Evolutionary conservation across 2,113 vertebrate species (phyloP).

Genomic region (Zosterops pallidus): DNA sequence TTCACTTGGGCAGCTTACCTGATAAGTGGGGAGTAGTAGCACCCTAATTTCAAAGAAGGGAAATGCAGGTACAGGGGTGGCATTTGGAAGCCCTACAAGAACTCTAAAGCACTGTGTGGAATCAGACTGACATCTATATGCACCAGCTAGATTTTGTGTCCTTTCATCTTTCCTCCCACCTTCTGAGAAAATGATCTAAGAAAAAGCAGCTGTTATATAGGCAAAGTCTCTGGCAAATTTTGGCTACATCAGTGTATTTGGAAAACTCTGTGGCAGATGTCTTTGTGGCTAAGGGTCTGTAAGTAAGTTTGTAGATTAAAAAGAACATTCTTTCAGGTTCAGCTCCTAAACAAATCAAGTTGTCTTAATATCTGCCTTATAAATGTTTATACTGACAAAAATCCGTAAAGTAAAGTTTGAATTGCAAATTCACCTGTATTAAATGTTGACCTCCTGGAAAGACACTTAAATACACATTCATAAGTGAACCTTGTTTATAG

Average conservation of each 20-base stretch:
- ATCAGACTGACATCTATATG: not conserved
- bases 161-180: not conserved
- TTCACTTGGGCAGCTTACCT: not conserved
- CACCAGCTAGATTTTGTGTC: not conserved
- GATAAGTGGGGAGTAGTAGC: not conserved
- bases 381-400: conserved; percentile 25
- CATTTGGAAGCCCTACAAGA: not conserved
- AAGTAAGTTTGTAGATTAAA: not conserved
- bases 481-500: not conserved
- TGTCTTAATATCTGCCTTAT: not conserved
- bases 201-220: not conserved
- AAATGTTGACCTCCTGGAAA: not conserved
- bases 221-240: not conserved
- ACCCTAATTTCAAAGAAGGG: not conserved
- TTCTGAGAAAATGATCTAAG: not conserved
- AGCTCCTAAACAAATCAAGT: not conserved
- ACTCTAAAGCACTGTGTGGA: not conserved
- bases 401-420: not conserved
- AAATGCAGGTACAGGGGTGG: not conserved
- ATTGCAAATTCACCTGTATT: not conserved
- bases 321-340: not conserved
- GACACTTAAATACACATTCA: not conserved
- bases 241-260: not conserved
- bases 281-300: not conserved
- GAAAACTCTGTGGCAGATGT: not conserved